These are phyloP conservation scores for Callimorpha dominula DNA, from an alignment of 2,888 invertebrate species.

Conservation along the genomic window DNA sequence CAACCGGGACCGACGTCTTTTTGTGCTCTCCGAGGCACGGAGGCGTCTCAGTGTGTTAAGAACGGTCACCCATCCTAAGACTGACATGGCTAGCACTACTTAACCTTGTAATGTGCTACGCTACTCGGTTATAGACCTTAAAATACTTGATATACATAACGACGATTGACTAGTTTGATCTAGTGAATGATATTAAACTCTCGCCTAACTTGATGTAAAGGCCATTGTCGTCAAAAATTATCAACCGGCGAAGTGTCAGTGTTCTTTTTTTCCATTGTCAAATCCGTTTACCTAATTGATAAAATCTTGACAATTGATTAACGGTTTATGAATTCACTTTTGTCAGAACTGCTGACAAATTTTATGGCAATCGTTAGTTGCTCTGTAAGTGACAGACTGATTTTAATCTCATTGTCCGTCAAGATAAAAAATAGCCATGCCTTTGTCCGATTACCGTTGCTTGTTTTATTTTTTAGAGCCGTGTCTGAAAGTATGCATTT, in stretches of 20 bases:
- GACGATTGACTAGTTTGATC: not conserved
- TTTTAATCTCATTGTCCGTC: slow-evolving; percentile 40
- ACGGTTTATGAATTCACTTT: slow-evolving; percentile 45
- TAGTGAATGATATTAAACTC: not conserved
- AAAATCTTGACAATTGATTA: slow-evolving; percentile 58
- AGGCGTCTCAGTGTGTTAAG: no score
- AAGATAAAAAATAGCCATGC: slow-evolving; percentile 26
- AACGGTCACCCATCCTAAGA: no score
- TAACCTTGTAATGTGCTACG: no score
- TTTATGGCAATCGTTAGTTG: slow-evolving; percentile 41
- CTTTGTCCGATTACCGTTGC: slow-evolving; percentile 32
- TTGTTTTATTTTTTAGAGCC: slow-evolving; percentile 16
- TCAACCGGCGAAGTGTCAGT: slow-evolving; percentile 37
- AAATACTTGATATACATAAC: not conserved
- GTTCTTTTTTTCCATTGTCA: slow-evolving; percentile 50
- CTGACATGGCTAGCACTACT: no score
- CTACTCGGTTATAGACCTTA: not conserved
- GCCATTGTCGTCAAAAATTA: slow-evolving; percentile 42
- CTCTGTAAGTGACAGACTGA: slow-evolving; percentile 46
- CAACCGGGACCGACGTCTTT: no score
- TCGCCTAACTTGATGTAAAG: slow-evolving; percentile 34
- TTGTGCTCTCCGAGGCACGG: no score
- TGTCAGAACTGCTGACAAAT: slow-evolving; percentile 58
- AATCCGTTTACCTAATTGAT: slow-evolving; percentile 53
- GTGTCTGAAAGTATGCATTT: slow-evolving; percentile 11